Percentiles rank a stretch among this genome's conserved stretches.
Conservation (phyloP, 2,888 invertebrate species). For the Rhogogaster chlorosoma region DNA sequence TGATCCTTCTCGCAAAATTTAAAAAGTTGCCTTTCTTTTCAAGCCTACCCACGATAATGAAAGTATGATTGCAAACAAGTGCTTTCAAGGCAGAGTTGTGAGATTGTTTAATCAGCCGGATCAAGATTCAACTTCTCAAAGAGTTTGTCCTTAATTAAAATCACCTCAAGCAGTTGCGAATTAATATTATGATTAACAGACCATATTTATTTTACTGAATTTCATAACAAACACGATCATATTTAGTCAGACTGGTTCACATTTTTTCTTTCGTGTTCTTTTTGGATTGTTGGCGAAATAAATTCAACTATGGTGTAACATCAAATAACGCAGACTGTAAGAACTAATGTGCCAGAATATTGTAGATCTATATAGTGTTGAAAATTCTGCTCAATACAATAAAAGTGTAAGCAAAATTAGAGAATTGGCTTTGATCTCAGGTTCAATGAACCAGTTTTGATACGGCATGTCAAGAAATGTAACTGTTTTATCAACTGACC, state of each 20-base stretch:
- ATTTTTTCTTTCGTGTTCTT: neutral
- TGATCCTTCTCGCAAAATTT: neutral
- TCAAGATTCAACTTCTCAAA: neutral
- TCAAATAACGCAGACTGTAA: no score
- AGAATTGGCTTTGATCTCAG: neutral
- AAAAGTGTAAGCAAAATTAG: no score
- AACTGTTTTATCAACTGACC: neutral
- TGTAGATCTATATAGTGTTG: no score
- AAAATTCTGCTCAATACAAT: no score
- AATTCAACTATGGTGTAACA: neutral
- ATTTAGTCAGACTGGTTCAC: neutral
- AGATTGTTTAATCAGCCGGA: neutral
- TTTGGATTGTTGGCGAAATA: neutral
- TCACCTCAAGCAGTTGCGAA: neutral
- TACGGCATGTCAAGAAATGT: neutral
- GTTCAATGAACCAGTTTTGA: neutral
- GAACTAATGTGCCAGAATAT: no score
- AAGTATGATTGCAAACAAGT: neutral
- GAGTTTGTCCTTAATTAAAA: neutral
- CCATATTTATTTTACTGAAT: neutral
- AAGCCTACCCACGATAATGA: neutral
- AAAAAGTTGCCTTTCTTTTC: neutral
- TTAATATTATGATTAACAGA: neutral
- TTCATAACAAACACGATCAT: neutral
- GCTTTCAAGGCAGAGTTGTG: neutral